phyloP scores from a whole-genome alignment of 2,797 vertebrate species.

The Amazona finschi region DNA sequence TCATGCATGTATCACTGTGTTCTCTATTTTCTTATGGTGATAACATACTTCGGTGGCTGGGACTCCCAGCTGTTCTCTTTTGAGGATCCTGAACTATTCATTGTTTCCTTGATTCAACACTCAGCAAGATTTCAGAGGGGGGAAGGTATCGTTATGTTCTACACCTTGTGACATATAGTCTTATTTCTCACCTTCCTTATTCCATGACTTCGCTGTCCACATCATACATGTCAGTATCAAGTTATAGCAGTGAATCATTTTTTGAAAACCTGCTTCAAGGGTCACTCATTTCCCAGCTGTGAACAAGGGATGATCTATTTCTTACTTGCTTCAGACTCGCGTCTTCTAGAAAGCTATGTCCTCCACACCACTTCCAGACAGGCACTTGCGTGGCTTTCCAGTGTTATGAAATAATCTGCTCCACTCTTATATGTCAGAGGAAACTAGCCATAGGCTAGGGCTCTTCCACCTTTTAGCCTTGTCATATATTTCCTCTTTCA shows the following conservation, averaged over 20 bases:
- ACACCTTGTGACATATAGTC: neutral
- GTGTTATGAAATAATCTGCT: neutral
- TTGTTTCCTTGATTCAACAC: neutral
- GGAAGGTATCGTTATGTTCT: neutral
- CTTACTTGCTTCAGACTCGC: neutral
- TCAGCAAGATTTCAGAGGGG: neutral
- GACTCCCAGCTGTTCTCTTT: neutral
- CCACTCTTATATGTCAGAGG: neutral
- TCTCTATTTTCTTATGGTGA: neutral
- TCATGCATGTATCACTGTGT: neutral
- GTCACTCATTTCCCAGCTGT: neutral
- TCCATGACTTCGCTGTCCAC: neutral
- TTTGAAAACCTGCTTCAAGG: neutral
- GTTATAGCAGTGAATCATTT: neutral
- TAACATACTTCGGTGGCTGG: neutral
- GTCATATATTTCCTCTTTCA: neutral
- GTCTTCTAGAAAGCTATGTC: neutral
- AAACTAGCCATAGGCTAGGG: neutral
- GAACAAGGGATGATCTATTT: neutral
- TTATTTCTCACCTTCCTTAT: neutral
- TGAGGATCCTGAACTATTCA: neutral
- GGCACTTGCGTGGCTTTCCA: neutral
- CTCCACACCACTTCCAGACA: neutral
- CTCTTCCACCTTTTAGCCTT: neutral
- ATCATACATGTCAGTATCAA: neutral